phyloP scores from a whole-genome alignment of 2,888 invertebrate genomes.

The Cylindroiulus punctatus region DNA sequence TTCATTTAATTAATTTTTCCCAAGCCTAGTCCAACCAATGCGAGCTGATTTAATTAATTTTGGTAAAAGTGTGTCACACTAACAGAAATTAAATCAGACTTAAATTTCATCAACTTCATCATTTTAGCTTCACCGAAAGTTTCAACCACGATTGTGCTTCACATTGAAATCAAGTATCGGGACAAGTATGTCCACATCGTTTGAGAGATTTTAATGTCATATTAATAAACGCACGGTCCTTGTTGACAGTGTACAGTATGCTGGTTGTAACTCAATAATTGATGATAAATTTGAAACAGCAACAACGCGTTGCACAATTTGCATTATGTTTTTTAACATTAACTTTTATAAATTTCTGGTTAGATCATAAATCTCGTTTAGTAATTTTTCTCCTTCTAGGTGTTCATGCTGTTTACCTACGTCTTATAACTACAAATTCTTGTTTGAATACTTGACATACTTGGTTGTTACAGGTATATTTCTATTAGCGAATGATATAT shows the following conservation, averaged over 20 bases:
- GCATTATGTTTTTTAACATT: too few relatives aligned
- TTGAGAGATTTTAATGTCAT: background rate
- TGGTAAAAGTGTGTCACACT: background rate
- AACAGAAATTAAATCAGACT: background rate
- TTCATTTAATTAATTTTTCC: background rate
- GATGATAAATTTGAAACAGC: too few relatives aligned
- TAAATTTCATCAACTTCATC: background rate
- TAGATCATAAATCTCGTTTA: too few relatives aligned
- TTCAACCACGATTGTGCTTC: background rate
- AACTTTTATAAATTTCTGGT: too few relatives aligned
- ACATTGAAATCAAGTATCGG: background rate
- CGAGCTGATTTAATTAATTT: constrained; percentile 29
- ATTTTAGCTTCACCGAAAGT: background rate
- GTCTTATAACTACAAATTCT: too few relatives aligned
- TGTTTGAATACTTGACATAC: too few relatives aligned
- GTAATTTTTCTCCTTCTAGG: too few relatives aligned
- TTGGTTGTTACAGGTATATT: too few relatives aligned
- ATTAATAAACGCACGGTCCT: background rate
- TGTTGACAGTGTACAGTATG: background rate
- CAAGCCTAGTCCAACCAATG: background rate
- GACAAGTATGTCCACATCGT: background rate
- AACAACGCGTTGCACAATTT: too few relatives aligned
- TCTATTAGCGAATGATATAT: too few relatives aligned
- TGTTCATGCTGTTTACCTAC: too few relatives aligned
- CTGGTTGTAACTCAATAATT: background rate